phyloP scores from a whole-genome alignment of 2,888 invertebrate genomes.

The Maniola hyperantus region DNA sequence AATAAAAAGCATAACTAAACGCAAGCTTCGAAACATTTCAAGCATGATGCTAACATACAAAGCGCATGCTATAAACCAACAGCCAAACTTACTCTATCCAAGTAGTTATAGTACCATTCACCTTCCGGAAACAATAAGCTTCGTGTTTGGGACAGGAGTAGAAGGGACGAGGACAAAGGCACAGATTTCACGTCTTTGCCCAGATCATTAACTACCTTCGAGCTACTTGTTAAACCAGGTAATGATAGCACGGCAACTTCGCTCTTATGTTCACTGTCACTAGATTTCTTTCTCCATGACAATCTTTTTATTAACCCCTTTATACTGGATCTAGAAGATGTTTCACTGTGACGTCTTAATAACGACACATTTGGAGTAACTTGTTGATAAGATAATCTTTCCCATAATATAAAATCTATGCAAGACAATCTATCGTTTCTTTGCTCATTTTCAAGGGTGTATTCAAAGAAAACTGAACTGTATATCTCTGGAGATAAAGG shows the following conservation, averaged over 20 bases:
- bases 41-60: constrained; percentile 36
- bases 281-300: constrained; percentile 55
- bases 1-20: neutral
- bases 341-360: constrained; percentile 50
- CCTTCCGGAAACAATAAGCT: constrained; percentile 64
- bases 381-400: constrained; percentile 59
- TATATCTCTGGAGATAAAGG: constrained; percentile 65
- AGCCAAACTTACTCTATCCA: constrained; percentile 76
- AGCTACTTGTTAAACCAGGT: constrained; percentile 63
- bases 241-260: constrained; percentile 69
- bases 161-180: constrained; percentile 66
- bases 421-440: constrained; percentile 60
- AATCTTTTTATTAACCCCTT: constrained; percentile 57
- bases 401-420: constrained; percentile 75
- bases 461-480: constrained; percentile 73
- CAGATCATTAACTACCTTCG: constrained; percentile 61
- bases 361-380: constrained; percentile 68
- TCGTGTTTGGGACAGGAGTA: constrained; percentile 67
- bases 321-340: constrained; percentile 59
- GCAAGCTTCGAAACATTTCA: too few relatives aligned
- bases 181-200: constrained; percentile 66
- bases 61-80: constrained; percentile 54
- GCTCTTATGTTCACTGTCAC: constrained; percentile 52
- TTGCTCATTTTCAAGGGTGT: constrained; percentile 53
- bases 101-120: constrained; percentile 79